Evolutionary conservation across 1,140 invertebrate species (phyloP), one percentile per base, ranked within the genome.

Genomic region (Teleogryllus occipitalis): DNA sequence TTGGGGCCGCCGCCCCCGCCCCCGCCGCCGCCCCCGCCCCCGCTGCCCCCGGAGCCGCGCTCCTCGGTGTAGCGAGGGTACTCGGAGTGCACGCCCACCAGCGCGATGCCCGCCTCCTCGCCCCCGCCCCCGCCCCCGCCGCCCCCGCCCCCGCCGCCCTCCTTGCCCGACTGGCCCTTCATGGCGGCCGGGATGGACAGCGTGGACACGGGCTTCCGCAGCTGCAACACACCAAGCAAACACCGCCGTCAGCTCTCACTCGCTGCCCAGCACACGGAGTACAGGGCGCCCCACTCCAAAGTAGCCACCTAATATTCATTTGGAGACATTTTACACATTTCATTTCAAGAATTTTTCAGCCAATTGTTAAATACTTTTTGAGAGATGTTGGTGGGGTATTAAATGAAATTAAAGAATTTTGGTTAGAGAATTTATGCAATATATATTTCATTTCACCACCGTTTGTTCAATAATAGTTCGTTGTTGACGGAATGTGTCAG

Each of bases 121-220:
- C 49, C 49, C 8, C 49, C 49, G 49, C 49, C 49, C 8, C 49
- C 49, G 8, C 49, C 49, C 8, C 49, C 49, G 84, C 84, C 82
- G 86, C 91, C 91, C 83, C 91, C 90, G 84, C 92, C 91, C 86
- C 91, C 91, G 89, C 88, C 90, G 86, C 92, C 78, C 72, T 81
- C 80, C 49, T 80, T 80, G 74, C 75, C 75, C 27, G 75, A 54
- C 79, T 76, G 76, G 72, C 81, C 95, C 90, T 94, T 95, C 93
- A 96, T 95, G 86, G 94, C 94, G 86, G 95, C 95, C 84, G 96
- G 95, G 87, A 96, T 96, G 88, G 96, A 97, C 85, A 97, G 92
- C 86, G 96, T 97, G 87, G 97, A 97, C 86, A 94, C 93, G 88
- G 96, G 96, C 91, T 98, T 98, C 89, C 97, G 95, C 87, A 98